Conservation (phyloP, 2,888 invertebrate genomes). For the Phalangium opilio region DNA sequence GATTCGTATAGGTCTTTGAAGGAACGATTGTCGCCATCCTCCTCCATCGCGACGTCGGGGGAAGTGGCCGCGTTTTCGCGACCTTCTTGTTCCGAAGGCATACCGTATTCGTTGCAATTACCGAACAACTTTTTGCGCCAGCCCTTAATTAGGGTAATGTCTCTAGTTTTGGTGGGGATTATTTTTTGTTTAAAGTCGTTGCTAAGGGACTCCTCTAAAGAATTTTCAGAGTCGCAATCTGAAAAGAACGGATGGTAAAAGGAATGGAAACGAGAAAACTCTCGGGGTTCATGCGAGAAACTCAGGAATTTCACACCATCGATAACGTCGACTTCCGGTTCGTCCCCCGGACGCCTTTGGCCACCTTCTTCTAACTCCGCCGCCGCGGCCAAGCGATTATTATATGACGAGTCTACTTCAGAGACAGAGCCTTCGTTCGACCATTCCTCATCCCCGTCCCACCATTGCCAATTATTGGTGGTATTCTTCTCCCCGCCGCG, state of each 20-base stretch:
- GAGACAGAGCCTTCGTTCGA: too few relatives aligned
- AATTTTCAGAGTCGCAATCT: not conserved
- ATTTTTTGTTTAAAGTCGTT: constrained; percentile 6
- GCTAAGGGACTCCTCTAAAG: not conserved
- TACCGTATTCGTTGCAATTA: not conserved
- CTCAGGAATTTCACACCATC: constrained; percentile 22
- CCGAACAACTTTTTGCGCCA: constrained; percentile 16
- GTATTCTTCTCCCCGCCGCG: too few relatives aligned
- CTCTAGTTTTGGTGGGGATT: constrained; percentile 17
- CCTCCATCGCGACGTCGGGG: not conserved
- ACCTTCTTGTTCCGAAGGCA: not conserved
- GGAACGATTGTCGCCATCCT: not conserved
- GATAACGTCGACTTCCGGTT: constrained; percentile 20
- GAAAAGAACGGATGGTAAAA: not conserved
- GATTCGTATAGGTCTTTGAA: not conserved
- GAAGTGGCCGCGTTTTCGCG: not conserved
- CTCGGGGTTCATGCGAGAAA: constrained; percentile 18
- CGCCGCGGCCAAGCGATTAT: not conserved
- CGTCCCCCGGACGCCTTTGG: constrained; percentile 7
- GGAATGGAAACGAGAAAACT: constrained; percentile 1
- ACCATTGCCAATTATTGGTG: too few relatives aligned
- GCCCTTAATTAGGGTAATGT: constrained; percentile 17
- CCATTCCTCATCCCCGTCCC: too few relatives aligned
- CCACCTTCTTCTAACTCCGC: not conserved
- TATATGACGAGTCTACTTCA: not conserved